phyloP scores from a whole-genome alignment of 2,888 invertebrate species.

The Drosophila peninsularis region DNA sequence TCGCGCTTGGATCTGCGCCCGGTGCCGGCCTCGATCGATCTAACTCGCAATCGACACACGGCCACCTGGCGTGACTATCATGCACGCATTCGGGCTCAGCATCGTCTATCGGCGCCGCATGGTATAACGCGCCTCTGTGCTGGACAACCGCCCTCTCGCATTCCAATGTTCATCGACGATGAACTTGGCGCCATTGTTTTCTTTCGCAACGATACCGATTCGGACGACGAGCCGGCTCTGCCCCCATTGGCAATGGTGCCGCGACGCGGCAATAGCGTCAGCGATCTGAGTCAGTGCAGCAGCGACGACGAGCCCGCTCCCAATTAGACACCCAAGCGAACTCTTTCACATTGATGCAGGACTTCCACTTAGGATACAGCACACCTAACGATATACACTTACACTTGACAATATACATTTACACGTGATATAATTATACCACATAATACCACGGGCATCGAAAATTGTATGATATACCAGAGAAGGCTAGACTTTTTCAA shows the following conservation, averaged over 20 bases:
- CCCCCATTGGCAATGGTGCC: slow-evolving; percentile 13
- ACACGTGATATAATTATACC: too few species aligned
- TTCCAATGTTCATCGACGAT: slow-evolving; percentile 14
- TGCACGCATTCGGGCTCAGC: background rate
- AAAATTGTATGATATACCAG: too few species aligned
- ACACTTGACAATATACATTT: too few species aligned
- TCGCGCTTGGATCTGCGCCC: slow-evolving; percentile 19
- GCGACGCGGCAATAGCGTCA: slow-evolving; percentile 60
- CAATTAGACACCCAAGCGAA: background rate
- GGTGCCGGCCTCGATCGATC: slow-evolving; percentile 30
- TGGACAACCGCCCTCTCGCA: slow-evolving; percentile 6
- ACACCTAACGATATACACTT: background rate
- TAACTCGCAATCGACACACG: slow-evolving; percentile 4
- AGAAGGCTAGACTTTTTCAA: too few species aligned
- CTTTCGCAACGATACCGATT: slow-evolving; percentile 18
- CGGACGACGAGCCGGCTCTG: slow-evolving; percentile 9
- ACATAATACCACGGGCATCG: too few species aligned
- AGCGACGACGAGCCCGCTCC: slow-evolving; percentile 37
- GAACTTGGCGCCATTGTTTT: slow-evolving; percentile 18
- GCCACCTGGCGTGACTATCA: slow-evolving; percentile 14
- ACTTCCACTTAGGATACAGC: background rate
- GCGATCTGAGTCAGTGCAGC: slow-evolving; percentile 64
- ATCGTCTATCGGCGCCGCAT: background rate
- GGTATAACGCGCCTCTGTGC: slow-evolving; percentile 11
- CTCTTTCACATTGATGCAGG: background rate